Base-by-base conservation (phyloP, 2,113 vertebrate species). In the Australoheros scitulus region DNA sequence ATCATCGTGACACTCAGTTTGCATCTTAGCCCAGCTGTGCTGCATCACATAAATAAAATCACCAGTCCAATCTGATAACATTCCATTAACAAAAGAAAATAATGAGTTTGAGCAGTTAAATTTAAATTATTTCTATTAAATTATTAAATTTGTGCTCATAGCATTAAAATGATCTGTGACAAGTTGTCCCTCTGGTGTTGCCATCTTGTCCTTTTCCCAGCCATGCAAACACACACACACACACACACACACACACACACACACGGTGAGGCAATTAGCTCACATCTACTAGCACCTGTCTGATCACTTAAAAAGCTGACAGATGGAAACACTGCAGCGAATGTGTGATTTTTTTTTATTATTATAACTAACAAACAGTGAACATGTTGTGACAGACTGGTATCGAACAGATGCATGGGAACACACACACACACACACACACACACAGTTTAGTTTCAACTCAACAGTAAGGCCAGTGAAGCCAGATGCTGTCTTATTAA, bases 401-500 rank as follows among this genome's bases (percentile, higher is more conserved):
- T 77, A 55, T 60, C 64, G 38, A 50, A 64, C 78, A 85, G 82
- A 85, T 79, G 84, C 58, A 80, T 14, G 8, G 24, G 2, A 60
- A 52, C 47, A 26, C 70, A 26, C 29, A 70, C 22, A 17, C 57
- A 26, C 41, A 43, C 41, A 43, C 41, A 43, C 41, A 43, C 41
- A 43, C 41, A 43, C 13, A 43, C 59, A 78, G 13, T 43, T 65
- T 24, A 43, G 63, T 7, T 43, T 43, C 14, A 65, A 43, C 20
- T 43, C 63, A 43, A 77, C 7, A 79, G 75, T 36, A 10, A 72
- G 61, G 58, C 32, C 76, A 41, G 63, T 58, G 41, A 34, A 38
- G 34, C 29, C 75, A 70, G 68, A 82, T 80, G 89, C 79, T 26
- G 77, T 74, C 80, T 90, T 89, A 88, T 91, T 91, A 89, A 83